Base-by-base conservation (phyloP, 64 coral and sea anemone genomes). In the Anthopleura sola region DNA sequence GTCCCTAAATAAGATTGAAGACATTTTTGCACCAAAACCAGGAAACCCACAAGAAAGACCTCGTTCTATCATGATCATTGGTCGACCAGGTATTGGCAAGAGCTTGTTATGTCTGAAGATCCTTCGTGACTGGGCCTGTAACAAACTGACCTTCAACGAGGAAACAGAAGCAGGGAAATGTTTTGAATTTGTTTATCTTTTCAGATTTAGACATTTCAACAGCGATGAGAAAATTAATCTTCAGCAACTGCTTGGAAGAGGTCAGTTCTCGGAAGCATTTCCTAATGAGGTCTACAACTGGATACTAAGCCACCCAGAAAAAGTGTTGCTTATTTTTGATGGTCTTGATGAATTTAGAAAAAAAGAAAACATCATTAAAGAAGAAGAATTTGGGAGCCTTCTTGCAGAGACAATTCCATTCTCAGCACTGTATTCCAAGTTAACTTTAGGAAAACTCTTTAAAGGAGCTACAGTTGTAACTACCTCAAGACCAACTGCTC, bases 271-370 rank as follows among this genome's bases (percentile, higher is more conserved):
- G n/a, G 37, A 13, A 15, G 16, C 29, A 5, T 26, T 76, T 36
- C 29, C 29, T 8, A 76, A 76, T 76, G 74, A 76, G 37, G 74
- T 76, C 15, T 76, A 36, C n/a, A 12, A 5, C 74, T 76, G 37
- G 9, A 76, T 76, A 36, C 74, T 76, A 4, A 32, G 37, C 2
- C 29, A 85, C 83, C 83, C 83, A 47, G 83, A 85, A 56, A 68
- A 48, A 23, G 74, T 76, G 37, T 38, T 76, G 37, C 74, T 76
- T 3, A 76, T 76, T 76, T 76, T 76, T 4, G 74, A 76, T 34
- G 83, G 83, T 34, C 49, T 86, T 24, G 84, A 86, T 68, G 84
- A 86, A 49, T 86, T 86, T 37, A 71, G 71, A 23, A 21, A 86
- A 6, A 60, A 86, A 15, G 32, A 66, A 26, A 69, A 29, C 58